Conservation (phyloP, 2,888 invertebrate species). For the Eristalinus aeneus region DNA sequence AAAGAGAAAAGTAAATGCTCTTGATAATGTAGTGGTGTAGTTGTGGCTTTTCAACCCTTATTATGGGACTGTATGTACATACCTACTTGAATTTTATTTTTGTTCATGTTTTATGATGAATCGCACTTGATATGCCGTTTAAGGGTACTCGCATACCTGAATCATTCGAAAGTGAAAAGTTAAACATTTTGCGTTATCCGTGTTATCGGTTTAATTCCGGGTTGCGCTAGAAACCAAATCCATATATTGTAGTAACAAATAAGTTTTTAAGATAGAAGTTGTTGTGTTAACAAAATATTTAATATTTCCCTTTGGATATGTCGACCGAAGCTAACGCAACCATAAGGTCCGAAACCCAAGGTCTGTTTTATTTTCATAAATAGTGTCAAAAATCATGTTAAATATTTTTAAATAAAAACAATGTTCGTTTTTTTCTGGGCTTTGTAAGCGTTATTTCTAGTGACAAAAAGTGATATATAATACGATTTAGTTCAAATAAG, state of each 20-base stretch:
- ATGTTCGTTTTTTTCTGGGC: background rate
- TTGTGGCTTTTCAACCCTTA: slow-evolving; percentile 69
- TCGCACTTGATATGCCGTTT: slow-evolving; percentile 69
- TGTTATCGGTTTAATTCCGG: slow-evolving; percentile 54
- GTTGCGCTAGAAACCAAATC: slow-evolving; percentile 17
- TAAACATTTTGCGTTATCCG: slow-evolving; percentile 70
- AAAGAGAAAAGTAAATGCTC: slow-evolving; percentile 64
- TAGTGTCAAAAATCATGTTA: background rate
- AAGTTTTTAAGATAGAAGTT: slow-evolving; percentile 12
- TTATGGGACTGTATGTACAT: slow-evolving; percentile 55
- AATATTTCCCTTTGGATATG: slow-evolving; percentile 42
- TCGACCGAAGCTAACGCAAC: slow-evolving; percentile 69
- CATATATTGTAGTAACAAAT: slow-evolving; percentile 12
- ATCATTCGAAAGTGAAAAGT: slow-evolving; percentile 72
- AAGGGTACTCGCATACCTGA: slow-evolving; percentile 71
- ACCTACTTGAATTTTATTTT: slow-evolving; percentile 56
- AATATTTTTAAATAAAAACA: background rate
- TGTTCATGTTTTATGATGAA: slow-evolving; percentile 68
- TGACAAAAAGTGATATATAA: background rate
- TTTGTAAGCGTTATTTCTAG: background rate
- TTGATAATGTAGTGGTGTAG: slow-evolving; percentile 66
- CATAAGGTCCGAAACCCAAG: slow-evolving; percentile 56
- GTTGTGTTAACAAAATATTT: slow-evolving; percentile 22
- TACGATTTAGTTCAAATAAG: no score
- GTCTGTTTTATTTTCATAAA: slow-evolving; percentile 48